Evolutionary conservation across 2,113 vertebrate species (phyloP).

Genomic region (Barbus barbus): DNA sequence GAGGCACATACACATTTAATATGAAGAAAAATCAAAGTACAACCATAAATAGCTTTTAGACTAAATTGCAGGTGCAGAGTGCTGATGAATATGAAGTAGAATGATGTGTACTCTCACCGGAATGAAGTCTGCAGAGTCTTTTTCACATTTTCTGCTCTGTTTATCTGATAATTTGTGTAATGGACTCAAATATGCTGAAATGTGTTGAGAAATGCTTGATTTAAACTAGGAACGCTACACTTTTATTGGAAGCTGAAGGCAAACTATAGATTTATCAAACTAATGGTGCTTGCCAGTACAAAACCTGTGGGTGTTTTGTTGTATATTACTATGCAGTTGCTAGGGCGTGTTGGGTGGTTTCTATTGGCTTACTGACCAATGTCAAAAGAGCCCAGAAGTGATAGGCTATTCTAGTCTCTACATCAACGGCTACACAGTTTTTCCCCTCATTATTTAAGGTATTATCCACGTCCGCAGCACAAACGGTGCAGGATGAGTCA

Average conservation of each 20-base stretch:
- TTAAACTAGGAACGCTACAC: background rate
- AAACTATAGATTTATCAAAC: background rate
- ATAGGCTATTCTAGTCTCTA: background rate
- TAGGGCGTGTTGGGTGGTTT: background rate
- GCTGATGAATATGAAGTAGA: background rate
- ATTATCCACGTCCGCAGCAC: background rate
- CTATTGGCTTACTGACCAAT: background rate
- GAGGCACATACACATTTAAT: background rate
- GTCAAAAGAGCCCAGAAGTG: background rate
- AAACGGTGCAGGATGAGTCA: background rate
- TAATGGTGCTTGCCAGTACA: background rate
- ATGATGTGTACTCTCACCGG: background rate
- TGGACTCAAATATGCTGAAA: background rate
- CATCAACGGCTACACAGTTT: background rate
- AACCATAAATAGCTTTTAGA: slow-evolving; percentile 6
- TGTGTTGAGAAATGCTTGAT: background rate
- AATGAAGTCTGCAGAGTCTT: background rate
- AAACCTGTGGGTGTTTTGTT: background rate
- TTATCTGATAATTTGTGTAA: background rate
- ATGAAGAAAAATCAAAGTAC: background rate
- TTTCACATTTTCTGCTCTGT: slow-evolving; percentile 16
- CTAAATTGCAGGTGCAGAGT: background rate
- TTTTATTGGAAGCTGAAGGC: background rate
- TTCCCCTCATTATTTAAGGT: background rate
- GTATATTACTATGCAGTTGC: background rate